Base-by-base conservation (phyloP, 1,140 invertebrate genomes). In the Lordiphosa stackelbergi region DNA sequence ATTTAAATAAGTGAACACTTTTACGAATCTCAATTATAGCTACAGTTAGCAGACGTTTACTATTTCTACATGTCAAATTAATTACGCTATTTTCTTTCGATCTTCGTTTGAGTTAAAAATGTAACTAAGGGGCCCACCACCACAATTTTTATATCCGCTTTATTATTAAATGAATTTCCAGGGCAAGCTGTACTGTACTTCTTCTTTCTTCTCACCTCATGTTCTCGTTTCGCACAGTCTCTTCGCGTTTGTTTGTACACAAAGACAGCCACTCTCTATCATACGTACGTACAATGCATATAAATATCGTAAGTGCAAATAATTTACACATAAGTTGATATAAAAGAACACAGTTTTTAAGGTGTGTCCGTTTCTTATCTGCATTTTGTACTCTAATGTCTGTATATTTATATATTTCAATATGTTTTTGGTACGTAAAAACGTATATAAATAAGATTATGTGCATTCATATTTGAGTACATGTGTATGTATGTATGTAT, bases 321-420 rank as follows among this genome's bases (percentile, higher is more conserved):
- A 31, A 22, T 7, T 24, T 24, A 3, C 22, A 6, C 22, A 11
- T 58, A 60, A 46, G 24, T 34, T 41, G 40, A 41, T 41, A 42
- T 12, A 2, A 60, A 31, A 5, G 12, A 35, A 36, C 0, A 22
- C 10, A 2, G 36, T 37, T 49, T 63, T 61, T 63, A 57, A 63
- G 46, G 60, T 63, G 60, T 43, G 35, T 63, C 57, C 57, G 37
- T 42, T 61, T 12, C 57, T 63, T 63, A 63, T 61, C 60, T 51
- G 13, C 45, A 8, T 8, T 31, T 7, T 31, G 5, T 31, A 31
- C 28, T 8, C 7, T 31, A 8, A 31, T 2, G 28, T 5, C 45
- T 22, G 11, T 43, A 43, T 61, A 51, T 61, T 56, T 56, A 48
- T 64, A 40, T 11, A n/a, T 34, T 22, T 24, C 5, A 5, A 24